These are phyloP conservation scores for Theretra japonica DNA, from an alignment of 2,888 invertebrate genomes.

Conservation along the genomic window DNA sequence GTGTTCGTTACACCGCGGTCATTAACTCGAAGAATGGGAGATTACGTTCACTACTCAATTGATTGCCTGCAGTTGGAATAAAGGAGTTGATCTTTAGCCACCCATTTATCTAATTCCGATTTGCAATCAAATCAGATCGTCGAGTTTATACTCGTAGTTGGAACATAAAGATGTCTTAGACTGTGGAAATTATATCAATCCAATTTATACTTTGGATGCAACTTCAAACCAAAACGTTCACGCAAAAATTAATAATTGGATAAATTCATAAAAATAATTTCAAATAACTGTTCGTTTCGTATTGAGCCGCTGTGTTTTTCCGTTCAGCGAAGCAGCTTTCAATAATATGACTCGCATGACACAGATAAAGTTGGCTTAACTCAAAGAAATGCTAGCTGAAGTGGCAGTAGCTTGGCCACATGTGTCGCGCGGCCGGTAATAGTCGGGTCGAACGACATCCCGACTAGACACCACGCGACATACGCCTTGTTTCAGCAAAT, in stretches of 20 bases:
- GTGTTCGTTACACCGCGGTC: conserved; percentile 58
- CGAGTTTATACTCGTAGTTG: neutral
- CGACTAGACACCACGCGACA: neutral
- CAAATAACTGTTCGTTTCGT: too few relatives aligned
- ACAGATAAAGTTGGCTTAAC: neutral
- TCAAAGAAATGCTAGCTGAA: conserved; percentile 6
- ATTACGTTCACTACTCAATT: conserved; percentile 52
- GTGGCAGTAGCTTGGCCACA: conserved; percentile 12
- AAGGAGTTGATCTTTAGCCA: conserved; percentile 40
- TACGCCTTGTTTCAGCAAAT: neutral
- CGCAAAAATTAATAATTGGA: too few relatives aligned
- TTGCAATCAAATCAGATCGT: conserved; percentile 15
- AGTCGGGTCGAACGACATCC: conserved; percentile 7
- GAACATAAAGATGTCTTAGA: too few relatives aligned
- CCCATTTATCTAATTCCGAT: conserved; percentile 38
- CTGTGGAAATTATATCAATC: neutral
- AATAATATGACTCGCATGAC: neutral
- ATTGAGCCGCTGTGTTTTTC: neutral
- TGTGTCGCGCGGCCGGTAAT: conserved; percentile 8
- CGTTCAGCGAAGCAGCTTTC: neutral
- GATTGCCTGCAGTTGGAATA: conserved; percentile 47
- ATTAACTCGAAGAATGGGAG: conserved; percentile 68
- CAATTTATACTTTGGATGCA: neutral
- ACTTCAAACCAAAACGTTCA: neutral
- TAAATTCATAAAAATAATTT: too few relatives aligned